phyloP scores from a whole-genome alignment of 1,140 invertebrate genomes.

The Heliconius congener region DNA sequence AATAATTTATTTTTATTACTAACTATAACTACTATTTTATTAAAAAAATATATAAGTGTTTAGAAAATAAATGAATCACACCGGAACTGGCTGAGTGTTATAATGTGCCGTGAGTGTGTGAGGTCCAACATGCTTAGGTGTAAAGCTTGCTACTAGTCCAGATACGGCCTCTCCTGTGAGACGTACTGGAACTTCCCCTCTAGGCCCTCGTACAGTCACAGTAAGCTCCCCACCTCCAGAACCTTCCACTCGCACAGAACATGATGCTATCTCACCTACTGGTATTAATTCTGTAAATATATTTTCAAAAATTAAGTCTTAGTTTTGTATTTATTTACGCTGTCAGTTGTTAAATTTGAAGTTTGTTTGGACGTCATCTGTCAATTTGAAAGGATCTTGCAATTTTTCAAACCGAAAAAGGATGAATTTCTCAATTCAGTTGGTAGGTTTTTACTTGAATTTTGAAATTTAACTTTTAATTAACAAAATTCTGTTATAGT shows the following conservation, averaged over 20 bases:
- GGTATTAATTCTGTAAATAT: conserved; percentile 89
- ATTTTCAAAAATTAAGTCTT: too few species aligned
- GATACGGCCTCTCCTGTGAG: conserved; percentile 93
- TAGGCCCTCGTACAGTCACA: conserved; percentile 91
- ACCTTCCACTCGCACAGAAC: conserved; percentile 94
- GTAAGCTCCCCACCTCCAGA: conserved; percentile 92
- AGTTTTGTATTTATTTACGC: too few species aligned
- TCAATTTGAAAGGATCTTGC: too few species aligned
- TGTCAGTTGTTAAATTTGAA: too few species aligned
- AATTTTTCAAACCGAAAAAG: too few species aligned
- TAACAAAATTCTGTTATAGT: too few species aligned
- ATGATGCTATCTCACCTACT: conserved; percentile 92
- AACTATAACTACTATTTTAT: too few species aligned
- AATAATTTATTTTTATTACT: conserved; percentile 16
- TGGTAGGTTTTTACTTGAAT: too few species aligned
- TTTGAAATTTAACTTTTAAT: too few species aligned
- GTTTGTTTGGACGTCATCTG: too few species aligned
- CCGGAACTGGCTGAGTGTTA: conserved; percentile 91
- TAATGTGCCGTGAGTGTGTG: conserved; percentile 95
- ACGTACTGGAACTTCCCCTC: conserved; percentile 91
- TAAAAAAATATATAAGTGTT: not conserved
- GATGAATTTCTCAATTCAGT: too few species aligned
- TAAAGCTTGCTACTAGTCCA: conserved; percentile 95
- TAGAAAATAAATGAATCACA: conserved; percentile 43
- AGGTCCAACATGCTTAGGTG: conserved; percentile 93